Base-by-base conservation (phyloP, 2,113 vertebrate species). In the Leucoraja erinaceus region DNA sequence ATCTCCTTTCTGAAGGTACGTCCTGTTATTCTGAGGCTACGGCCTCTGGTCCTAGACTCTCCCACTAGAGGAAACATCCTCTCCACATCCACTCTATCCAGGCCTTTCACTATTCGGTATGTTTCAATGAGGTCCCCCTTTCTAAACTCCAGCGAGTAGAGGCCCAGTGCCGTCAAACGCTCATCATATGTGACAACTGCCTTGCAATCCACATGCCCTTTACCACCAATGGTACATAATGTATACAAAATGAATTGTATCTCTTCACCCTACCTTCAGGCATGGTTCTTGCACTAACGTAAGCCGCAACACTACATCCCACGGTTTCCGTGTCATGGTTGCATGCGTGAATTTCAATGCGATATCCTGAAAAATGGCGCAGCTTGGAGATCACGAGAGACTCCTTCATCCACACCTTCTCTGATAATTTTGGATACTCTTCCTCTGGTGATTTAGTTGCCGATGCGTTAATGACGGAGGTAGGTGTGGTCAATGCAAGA, bases 281-380 rank as follows among this genome's bases (percentile, higher is more conserved):
- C 98, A 99, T 97, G 78, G 99, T 99, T 93, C 98, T 96, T 70
- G 98, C 98, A 1, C 97, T 98, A 96, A 99, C 97, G 0, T 97
- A 99, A 0, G 98, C 97, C 0, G 98, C 97, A 88, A 98, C 96
- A 0, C 99, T 98, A 95, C 99, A 99, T 93, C 95, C 95, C 0
- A 96, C 94, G 0, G 94, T 93, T 0, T 98, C 97, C 0, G 94
- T 93, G 0, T 95, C 96, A 5, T 98, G 96, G 95, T 99, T 99
- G 94, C 99, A 99, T 3, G 98, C 98, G 81, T 98, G 98, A 93
- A 99, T 97, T 96, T 99, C 98, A 0, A 99, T 99, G 94, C 98
- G 98, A 66, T 99, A 99, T 16, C 98, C 98, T 0, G 98, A 99
- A 93, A 99, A 99, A 94, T 99, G 98, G 0, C 97, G 97, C 94